Percentiles rank a stretch among this genome's conserved stretches.
These are phyloP conservation scores for Cantharis lateralis DNA, from an alignment of 2,888 invertebrate genomes.

Conservation along the genomic window DNA sequence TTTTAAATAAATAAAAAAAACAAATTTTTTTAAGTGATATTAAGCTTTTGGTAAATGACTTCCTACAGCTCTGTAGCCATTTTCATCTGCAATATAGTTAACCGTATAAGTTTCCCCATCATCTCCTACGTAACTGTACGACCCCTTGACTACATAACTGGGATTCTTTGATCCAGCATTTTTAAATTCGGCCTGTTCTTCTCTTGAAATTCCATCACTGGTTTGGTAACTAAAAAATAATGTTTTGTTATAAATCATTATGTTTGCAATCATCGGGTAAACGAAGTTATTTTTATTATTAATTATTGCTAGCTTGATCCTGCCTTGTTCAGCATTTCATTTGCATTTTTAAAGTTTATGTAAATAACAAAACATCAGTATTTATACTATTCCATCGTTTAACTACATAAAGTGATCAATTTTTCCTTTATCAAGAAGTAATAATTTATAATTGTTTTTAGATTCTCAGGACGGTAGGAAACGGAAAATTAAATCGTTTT, in stretches of 20 bases:
- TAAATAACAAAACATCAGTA: too few species aligned
- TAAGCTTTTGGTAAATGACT: conserved; percentile 42
- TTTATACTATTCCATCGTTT: background rate
- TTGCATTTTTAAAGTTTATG: too few species aligned
- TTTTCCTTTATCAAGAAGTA: background rate
- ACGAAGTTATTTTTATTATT: too few species aligned
- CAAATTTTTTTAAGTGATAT: background rate
- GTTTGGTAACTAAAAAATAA: conserved; percentile 45
- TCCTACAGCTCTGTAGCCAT: conserved; percentile 58
- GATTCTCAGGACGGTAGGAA: background rate
- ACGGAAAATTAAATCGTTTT: background rate
- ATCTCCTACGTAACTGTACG: conserved; percentile 62
- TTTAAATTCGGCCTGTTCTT: conserved; percentile 56
- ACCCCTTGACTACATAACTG: conserved; percentile 58
- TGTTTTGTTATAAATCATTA: too few species aligned
- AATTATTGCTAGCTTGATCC: too few species aligned
- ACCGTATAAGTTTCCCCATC: conserved; percentile 60
- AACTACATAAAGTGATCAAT: background rate
- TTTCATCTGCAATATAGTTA: conserved; percentile 62
- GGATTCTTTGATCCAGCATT: conserved; percentile 58
- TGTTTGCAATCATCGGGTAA: too few species aligned
- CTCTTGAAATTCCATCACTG: conserved; percentile 61
- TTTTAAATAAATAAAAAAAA: too few species aligned
- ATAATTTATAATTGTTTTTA: background rate
- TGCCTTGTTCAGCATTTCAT: too few species aligned